Percentiles rank a stretch among this genome's conserved stretches.
Evolutionary conservation across 1,140 invertebrate genomes (phyloP).

Genomic region (Drosophila littoralis): DNA sequence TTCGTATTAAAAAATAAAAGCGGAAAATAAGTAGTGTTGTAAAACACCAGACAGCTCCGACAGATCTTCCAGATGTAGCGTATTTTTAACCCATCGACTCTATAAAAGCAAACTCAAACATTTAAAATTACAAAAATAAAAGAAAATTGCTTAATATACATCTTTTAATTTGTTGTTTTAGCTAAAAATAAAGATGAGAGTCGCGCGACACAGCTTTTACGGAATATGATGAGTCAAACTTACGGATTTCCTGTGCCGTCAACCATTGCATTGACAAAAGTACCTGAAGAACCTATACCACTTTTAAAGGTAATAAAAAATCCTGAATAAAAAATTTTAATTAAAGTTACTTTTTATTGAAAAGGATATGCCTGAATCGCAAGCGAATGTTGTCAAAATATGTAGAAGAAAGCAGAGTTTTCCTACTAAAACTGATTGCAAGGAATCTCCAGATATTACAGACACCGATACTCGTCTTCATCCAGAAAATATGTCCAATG

Average conservation of each 20-base stretch:
- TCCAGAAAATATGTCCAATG: slow-evolving; percentile 44
- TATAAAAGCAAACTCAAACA: too few species aligned
- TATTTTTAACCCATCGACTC: too few species aligned
- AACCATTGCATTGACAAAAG: slow-evolving; percentile 64
- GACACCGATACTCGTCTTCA: slow-evolving; percentile 46
- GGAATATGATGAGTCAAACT: slow-evolving; percentile 89
- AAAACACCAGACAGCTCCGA: too few species aligned
- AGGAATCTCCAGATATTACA: slow-evolving; percentile 57
- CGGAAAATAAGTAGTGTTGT: too few species aligned
- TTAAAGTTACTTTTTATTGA: not conserved
- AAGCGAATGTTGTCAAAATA: slow-evolving; percentile 66
- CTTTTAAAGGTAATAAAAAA: slow-evolving; percentile 73
- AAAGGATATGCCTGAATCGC: slow-evolving; percentile 67
- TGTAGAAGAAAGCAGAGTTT: slow-evolving; percentile 83
- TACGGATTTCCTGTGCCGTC: slow-evolving; percentile 88
- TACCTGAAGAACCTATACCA: slow-evolving; percentile 80
- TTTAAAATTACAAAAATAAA: too few species aligned
- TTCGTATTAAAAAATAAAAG: too few species aligned
- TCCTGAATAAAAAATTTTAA: not conserved
- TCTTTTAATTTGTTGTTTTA: slow-evolving; percentile 22
- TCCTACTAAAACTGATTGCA: slow-evolving; percentile 76
- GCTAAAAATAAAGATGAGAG: slow-evolving; percentile 84
- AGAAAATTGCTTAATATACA: not conserved
- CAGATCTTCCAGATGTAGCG: too few species aligned
- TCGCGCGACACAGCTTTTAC: slow-evolving; percentile 89